Conservation (phyloP, 2,113 vertebrate species). For the Falco punctatus region DNA sequence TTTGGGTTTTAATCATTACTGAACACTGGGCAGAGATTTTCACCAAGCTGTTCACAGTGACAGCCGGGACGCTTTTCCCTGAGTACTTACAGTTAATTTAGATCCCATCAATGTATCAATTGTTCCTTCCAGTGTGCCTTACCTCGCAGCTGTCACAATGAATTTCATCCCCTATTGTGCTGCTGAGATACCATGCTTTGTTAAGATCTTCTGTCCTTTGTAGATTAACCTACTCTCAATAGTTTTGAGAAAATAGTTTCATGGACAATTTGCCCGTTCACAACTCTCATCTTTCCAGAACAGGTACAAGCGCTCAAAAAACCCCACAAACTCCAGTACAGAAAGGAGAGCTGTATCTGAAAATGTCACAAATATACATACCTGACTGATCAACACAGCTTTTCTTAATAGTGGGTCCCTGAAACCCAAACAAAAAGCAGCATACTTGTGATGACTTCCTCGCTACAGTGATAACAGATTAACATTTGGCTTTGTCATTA, state of each 20-base stretch:
- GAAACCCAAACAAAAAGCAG: not conserved
- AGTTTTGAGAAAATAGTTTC: slow-evolving; percentile 12
- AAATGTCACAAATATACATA: not conserved
- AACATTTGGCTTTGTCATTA: not conserved
- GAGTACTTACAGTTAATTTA: slow-evolving; percentile 67
- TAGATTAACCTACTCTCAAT: slow-evolving; percentile 1
- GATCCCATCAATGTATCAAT: slow-evolving; percentile 64
- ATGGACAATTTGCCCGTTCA: not conserved
- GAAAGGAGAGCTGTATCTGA: not conserved
- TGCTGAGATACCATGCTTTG: slow-evolving; percentile 19
- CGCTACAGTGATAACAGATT: not conserved
- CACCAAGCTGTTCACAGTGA: slow-evolving; percentile 18
- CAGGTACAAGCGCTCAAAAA: not conserved
- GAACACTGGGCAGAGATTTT: not conserved
- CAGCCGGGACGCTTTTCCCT: not conserved
- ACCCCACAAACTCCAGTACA: not conserved
- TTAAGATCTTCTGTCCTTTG: slow-evolving; percentile 32
- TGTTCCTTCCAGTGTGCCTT: slow-evolving; percentile 38
- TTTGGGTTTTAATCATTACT: slow-evolving; percentile 42
- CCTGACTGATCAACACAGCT: not conserved
- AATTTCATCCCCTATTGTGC: slow-evolving; percentile 51
- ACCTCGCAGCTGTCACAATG: slow-evolving; percentile 47
- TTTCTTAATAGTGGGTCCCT: not conserved
- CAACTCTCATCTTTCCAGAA: not conserved
- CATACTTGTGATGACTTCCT: rapidly evolving